Percentiles rank a stretch among this genome's conserved stretches.
Conservation (phyloP, 2,888 invertebrate species). For the Andrena hattorfiana region DNA sequence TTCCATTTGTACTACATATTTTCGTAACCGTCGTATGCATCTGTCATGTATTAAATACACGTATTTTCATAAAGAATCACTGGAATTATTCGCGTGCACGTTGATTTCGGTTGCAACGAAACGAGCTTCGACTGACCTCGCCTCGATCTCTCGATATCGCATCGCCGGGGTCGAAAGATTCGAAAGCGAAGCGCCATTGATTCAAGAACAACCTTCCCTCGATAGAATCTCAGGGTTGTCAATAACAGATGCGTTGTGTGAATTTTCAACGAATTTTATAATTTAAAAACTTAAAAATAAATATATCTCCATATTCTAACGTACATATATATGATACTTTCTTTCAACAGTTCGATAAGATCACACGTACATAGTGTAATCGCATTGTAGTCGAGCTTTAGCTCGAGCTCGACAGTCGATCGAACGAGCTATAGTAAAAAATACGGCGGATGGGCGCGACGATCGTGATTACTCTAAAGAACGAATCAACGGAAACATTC, state of each 20-base stretch:
- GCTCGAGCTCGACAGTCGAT: constrained; percentile 63
- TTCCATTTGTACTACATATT: constrained; percentile 63
- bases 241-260: constrained; percentile 62
- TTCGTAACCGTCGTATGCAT: constrained; percentile 41
- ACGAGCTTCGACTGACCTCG: neutral
- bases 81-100: constrained; percentile 3
- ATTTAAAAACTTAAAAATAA: constrained; percentile 82
- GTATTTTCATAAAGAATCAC: constrained; percentile 31
- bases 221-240: constrained; percentile 47
- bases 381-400: constrained; percentile 61
- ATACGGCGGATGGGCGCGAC: constrained; percentile 58
- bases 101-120: constrained; percentile 8
- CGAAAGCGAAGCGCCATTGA: constrained; percentile 4
- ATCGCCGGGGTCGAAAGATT: constrained; percentile 1
- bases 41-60: constrained; percentile 58
- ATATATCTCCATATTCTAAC: constrained; percentile 81
- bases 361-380: constrained; percentile 57
- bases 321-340: constrained; percentile 81
- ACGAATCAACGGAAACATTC: constrained; percentile 44
- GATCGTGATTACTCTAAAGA: constrained; percentile 30
- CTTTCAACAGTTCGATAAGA: constrained; percentile 79
- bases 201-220: neutral
- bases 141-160: constrained; percentile 8
- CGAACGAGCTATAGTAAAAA: constrained; percentile 68
- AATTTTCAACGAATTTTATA: constrained; percentile 78